Percentiles rank a stretch among this genome's conserved stretches.
Evolutionary conservation across 2,797 vertebrate genomes (phyloP).

Genomic region (Sebastes minor): DNA sequence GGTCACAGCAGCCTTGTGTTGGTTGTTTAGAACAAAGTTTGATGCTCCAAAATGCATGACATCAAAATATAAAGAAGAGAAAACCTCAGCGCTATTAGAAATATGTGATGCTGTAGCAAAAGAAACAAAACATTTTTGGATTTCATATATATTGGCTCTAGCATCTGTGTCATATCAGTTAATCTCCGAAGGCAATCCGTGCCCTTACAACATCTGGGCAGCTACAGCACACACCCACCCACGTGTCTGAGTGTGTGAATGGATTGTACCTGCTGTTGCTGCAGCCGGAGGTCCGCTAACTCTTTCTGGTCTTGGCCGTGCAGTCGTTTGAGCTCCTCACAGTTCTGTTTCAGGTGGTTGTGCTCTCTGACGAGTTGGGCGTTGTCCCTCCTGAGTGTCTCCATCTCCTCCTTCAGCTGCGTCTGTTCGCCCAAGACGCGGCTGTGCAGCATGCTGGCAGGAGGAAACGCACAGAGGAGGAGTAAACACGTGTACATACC

Average conservation of each 20-base stretch:
- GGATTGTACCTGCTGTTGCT: slow-evolving; percentile 92
- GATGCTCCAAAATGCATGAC: not conserved
- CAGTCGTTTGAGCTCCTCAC: slow-evolving; percentile 93
- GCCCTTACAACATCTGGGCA: slow-evolving; percentile 41
- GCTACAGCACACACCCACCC: not conserved
- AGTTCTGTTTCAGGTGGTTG: slow-evolving; percentile 94
- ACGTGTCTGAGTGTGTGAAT: not conserved
- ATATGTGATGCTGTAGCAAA: not conserved
- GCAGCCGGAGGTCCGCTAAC: slow-evolving; percentile 90
- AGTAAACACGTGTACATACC: not conserved
- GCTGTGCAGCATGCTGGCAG: slow-evolving; percentile 92
- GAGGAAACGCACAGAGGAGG: not conserved
- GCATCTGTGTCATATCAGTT: not conserved
- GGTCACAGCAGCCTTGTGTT: slow-evolving; percentile 34
- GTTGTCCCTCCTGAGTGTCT: slow-evolving; percentile 91
- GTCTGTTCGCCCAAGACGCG: slow-evolving; percentile 93
- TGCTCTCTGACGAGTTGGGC: slow-evolving; percentile 91
- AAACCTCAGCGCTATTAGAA: not conserved
- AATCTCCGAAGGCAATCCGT: slow-evolving; percentile 5
- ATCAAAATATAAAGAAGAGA: not conserved
- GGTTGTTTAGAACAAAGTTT: slow-evolving; percentile 20
- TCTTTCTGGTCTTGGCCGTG: slow-evolving; percentile 94
- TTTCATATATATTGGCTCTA: not conserved
- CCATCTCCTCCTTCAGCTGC: slow-evolving; percentile 95
- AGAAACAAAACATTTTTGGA: not conserved